Percentiles rank a stretch among this genome's conserved stretches.
phyloP scores from a whole-genome alignment of 2,888 invertebrate genomes.

The Diarsia dahlii region DNA sequence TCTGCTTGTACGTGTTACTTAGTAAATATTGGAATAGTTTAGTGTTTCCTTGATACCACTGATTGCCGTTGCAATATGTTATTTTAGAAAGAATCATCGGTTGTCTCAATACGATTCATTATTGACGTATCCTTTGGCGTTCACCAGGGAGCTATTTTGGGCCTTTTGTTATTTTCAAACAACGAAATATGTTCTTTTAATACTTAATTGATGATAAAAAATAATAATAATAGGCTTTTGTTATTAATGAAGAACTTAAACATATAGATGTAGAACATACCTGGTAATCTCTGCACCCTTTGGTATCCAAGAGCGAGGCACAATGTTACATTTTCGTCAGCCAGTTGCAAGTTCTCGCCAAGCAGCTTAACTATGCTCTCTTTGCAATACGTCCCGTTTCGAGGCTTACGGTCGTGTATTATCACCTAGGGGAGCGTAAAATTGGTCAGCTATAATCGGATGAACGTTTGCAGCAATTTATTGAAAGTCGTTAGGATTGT shows the following conservation, averaged over 20 bases:
- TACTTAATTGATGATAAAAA: background rate
- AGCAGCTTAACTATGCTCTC: slow-evolving; percentile 88
- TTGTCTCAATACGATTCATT: background rate
- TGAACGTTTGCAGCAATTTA: slow-evolving; percentile 36
- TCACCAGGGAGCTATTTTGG: slow-evolving; percentile 19
- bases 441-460: slow-evolving; percentile 61
- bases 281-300: slow-evolving; percentile 87
- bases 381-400: slow-evolving; percentile 88
- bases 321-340: slow-evolving; percentile 88
- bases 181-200: background rate
- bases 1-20: background rate
- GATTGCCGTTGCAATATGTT: background rate
- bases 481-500: slow-evolving; percentile 23
- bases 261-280: slow-evolving; percentile 62
- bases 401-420: slow-evolving; percentile 88
- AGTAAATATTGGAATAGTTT: background rate
- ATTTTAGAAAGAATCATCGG: background rate
- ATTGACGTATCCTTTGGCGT: background rate
- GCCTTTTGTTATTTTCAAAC: background rate
- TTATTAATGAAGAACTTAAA: background rate
- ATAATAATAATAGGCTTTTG: no score
- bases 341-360: slow-evolving; percentile 86
- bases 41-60: background rate
- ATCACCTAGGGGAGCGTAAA: slow-evolving; percentile 78
- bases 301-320: slow-evolving; percentile 88